Conservation (phyloP, 2,888 invertebrate genomes). For the Mythimna vitellina region DNA sequence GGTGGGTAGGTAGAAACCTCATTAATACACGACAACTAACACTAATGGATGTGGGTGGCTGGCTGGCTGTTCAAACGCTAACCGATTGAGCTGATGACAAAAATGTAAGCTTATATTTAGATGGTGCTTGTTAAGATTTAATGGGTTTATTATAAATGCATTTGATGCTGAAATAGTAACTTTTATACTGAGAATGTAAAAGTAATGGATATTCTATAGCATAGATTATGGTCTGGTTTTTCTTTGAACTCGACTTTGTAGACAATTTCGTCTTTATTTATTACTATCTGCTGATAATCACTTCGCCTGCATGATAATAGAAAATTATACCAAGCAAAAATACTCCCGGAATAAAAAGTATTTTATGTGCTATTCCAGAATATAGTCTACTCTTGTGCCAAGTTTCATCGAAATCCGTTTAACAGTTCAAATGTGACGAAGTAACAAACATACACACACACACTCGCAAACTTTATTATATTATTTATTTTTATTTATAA, state of each 20-base stretch:
- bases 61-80: slow-evolving; percentile 62
- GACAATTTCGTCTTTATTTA: not conserved
- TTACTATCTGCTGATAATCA: too few species aligned
- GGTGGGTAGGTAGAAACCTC: slow-evolving; percentile 74
- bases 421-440: too few species aligned
- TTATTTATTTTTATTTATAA: too few species aligned
- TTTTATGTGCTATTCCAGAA: too few species aligned
- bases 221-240: not conserved
- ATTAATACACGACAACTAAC: slow-evolving; percentile 78
- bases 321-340: too few species aligned
- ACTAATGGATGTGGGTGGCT: slow-evolving; percentile 72
- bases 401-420: too few species aligned
- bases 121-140: slow-evolving; percentile 55
- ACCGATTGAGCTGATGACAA: slow-evolving; percentile 54
- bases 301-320: too few species aligned
- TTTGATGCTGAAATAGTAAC: slow-evolving; percentile 14
- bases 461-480: too few species aligned
- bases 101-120: slow-evolving; percentile 60
- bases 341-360: too few species aligned
- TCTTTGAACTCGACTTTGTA: not conserved
- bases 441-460: too few species aligned
- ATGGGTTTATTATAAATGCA: slow-evolving; percentile 49
- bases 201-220: not conserved
- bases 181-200: not conserved
- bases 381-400: too few species aligned